phyloP scores from a whole-genome alignment of 1,140 invertebrate genomes.

The Ips typographus region DNA sequence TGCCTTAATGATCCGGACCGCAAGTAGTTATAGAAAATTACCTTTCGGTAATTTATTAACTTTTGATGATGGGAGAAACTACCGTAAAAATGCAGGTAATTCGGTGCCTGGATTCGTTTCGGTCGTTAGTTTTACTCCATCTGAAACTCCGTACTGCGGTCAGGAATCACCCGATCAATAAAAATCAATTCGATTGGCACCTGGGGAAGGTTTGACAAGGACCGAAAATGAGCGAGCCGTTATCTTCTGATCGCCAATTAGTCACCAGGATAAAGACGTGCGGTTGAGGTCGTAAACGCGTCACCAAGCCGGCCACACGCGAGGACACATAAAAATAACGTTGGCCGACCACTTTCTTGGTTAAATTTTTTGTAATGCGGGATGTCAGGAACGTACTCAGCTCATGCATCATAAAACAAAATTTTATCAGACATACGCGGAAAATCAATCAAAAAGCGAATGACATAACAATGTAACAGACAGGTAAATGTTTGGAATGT shows the following conservation, averaged over 20 bases:
- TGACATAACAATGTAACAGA: too few species aligned
- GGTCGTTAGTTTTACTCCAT: too few species aligned
- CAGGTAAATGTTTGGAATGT: too few species aligned
- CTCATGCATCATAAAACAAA: too few species aligned
- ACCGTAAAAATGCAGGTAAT: slow-evolving; percentile 8
- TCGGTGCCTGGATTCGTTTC: background rate
- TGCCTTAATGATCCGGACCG: slow-evolving; percentile 9
- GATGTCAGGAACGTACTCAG: background rate
- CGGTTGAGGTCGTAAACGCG: slow-evolving; percentile 30
- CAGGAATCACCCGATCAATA: too few species aligned
- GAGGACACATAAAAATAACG: slow-evolving; percentile 35
- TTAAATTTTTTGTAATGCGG: slow-evolving; percentile 2
- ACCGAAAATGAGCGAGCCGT: slow-evolving; percentile 18
- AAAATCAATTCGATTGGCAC: too few species aligned
- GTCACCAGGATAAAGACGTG: slow-evolving; percentile 33
- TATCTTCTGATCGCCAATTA: slow-evolving; percentile 31
- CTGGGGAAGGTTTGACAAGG: slow-evolving; percentile 1
- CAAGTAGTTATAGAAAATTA: slow-evolving; percentile 1
- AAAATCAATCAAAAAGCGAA: too few species aligned
- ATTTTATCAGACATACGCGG: too few species aligned
- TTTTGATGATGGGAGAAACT: slow-evolving; percentile 14
- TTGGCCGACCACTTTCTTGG: slow-evolving; percentile 11
- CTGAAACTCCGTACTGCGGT: too few species aligned
- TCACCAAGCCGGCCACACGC: slow-evolving; percentile 32
- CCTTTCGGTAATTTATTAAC: slow-evolving; percentile 13